Evolutionary conservation across 2,797 vertebrate genomes (phyloP), one percentile per base, ranked within the genome.

Genomic region (Smutsia gigantea): DNA sequence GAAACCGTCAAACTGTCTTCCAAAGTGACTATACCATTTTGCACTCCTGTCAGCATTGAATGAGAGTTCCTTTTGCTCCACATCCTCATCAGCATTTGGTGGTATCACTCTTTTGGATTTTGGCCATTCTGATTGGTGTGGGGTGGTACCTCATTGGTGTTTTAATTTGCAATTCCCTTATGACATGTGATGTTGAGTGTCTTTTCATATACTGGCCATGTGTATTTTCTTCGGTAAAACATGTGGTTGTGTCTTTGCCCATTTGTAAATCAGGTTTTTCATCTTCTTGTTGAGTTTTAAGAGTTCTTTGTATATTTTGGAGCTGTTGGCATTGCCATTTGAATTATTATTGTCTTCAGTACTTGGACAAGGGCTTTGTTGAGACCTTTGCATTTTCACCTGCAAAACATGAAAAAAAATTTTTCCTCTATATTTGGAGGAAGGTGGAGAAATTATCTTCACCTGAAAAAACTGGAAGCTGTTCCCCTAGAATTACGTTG

Each of bases 211-310:
- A 51, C 49, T 31, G 3, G n/a, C 51, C 79, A 59, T 93, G 15
- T 94, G 1, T 82, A 15, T 90, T 68, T 90, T 63, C 61, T 68
- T 86, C 42, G 10, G n/a, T 85, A 57, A 94, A 68, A n/a, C 71
- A 15, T 81, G 39, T 93, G 18, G 87, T 90, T 55, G 57, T 69
- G 37, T 63, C 13, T 72, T 86, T 51, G 42, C 42, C 68, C 37
- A 29, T 55, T 77, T 96, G 93, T 34, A 86, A 93, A 69, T 84
- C 29, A 61, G 37, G 18, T 46, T 55, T 29, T 79, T 94, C 42
- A 49, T 94, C 79, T 77, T 75, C 89, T 75, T 61, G 34, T 90
- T 94, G 55, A 94, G 13, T 94, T 93, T 92, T 77, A 89, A 88
- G 59, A 74, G 21, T 88, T 93, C 49, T 86, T 89, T 77, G 14